Evolutionary conservation across 2,797 vertebrate species (phyloP), one percentile per base, ranked within the genome.

Genomic region (Hoplostethus atlanticus): DNA sequence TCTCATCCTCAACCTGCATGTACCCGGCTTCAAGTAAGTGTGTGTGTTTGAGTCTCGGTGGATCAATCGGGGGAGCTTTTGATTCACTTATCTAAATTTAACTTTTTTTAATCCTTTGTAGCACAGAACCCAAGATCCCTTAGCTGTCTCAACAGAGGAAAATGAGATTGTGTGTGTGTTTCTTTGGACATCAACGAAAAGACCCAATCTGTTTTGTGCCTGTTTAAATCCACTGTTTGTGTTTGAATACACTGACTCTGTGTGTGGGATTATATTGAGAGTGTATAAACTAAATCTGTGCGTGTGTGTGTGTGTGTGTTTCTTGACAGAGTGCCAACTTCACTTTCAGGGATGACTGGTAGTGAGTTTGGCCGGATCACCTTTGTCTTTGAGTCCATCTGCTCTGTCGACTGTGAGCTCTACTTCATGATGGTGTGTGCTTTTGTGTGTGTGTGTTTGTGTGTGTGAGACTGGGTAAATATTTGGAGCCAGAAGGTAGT

Each of bases 351-450:
- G 76, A 96, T 95, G 79, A 96, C 94, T 0, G 95, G 95, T 9
- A 92, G 93, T 6, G 97, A 99, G 89, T 94, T 97, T 5, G 97
- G 97, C 79, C 94, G 94, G 61, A 95, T 99, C 78, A 96, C 96
- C 17, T 99, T 99, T 77, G 93, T 97, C 84, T 99, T 99, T 79
- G 98, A 99, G 93, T 97, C 96, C 74, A 92, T 96, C 89, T 99
- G 98, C 87, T 95, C 95, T 0, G 95, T 95, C 0, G 96, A 98
- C 89, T 99, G 98, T 67, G 96, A 98, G 84, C 94, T 99, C 63
- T 99, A 98, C 93, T 99, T 99, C 81, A 99, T 99, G 97, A 97
- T 95, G 94, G 98, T 99, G 92, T 54, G 91, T 86, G 73, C 10
- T 21, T 1, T 1, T 21, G 21, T 21, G 21, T 21, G 21, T 21